These are phyloP conservation scores for Fukomys damarensis DNA, from an alignment of 2,113 vertebrate species.

Conservation along the genomic window DNA sequence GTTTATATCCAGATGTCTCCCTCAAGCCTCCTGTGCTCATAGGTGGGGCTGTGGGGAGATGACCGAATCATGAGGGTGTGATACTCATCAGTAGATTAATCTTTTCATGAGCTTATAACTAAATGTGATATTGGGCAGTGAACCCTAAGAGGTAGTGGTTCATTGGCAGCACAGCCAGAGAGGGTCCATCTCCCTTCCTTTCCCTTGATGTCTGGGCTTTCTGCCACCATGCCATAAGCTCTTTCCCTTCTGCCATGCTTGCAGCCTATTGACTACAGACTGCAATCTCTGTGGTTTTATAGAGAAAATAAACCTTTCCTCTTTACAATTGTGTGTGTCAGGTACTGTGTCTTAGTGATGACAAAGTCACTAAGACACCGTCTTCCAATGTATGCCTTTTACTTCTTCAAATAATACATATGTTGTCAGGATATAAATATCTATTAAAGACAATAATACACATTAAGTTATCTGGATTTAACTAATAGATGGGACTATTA, in stretches of 20 bases:
- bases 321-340: background rate
- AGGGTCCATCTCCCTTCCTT: background rate
- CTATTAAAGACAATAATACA: background rate
- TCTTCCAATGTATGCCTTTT: background rate
- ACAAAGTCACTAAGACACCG: background rate
- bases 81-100: background rate
- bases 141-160: background rate
- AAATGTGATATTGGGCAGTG: background rate
- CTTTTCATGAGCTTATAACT: background rate
- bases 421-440: background rate
- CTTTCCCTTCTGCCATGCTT: background rate
- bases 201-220: background rate
- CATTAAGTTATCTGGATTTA: constrained; percentile 23
- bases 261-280: background rate
- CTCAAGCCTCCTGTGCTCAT: background rate
- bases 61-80: background rate
- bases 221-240: background rate
- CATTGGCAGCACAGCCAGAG: background rate
- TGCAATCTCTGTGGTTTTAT: too few species aligned
- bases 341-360: background rate
- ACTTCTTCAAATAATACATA: background rate
- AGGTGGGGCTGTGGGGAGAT: background rate
- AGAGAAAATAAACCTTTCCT: background rate
- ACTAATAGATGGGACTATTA: constrained; percentile 35
- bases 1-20: background rate